These are phyloP conservation scores for Gallirallus australis DNA, from an alignment of 2,797 vertebrate species.

Conservation along the genomic window DNA sequence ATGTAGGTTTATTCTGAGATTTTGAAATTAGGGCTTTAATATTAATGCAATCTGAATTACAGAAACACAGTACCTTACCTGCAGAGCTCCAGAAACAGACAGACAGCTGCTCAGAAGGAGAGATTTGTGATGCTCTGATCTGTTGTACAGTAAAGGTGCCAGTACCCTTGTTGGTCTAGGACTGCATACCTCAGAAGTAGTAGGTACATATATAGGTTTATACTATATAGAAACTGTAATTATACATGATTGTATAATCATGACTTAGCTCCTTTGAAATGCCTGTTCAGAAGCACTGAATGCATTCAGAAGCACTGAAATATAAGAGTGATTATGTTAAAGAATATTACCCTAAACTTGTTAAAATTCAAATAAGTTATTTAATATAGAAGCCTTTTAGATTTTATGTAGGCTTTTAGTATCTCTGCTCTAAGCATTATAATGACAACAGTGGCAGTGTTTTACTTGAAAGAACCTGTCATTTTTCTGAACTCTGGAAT, in stretches of 20 bases:
- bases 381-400: background rate
- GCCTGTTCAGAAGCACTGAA: background rate
- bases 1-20: background rate
- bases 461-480: background rate
- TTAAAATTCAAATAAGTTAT: background rate
- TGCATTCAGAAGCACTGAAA: background rate
- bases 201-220: background rate
- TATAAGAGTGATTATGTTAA: background rate
- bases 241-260: background rate
- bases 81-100: background rate
- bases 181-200: background rate
- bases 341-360: background rate
- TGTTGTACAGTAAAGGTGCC: background rate
- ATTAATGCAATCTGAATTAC: background rate
- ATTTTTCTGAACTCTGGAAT: background rate
- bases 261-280: background rate
- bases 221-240: background rate
- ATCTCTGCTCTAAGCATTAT: background rate
- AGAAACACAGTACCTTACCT: background rate
- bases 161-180: background rate
- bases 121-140: background rate
- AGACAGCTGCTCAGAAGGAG: background rate
- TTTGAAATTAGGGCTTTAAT: background rate
- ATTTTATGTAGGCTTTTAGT: background rate
- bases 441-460: background rate